Conservation (phyloP, 2,113 vertebrate species). For the Tetraodon nigroviridis region DNA sequence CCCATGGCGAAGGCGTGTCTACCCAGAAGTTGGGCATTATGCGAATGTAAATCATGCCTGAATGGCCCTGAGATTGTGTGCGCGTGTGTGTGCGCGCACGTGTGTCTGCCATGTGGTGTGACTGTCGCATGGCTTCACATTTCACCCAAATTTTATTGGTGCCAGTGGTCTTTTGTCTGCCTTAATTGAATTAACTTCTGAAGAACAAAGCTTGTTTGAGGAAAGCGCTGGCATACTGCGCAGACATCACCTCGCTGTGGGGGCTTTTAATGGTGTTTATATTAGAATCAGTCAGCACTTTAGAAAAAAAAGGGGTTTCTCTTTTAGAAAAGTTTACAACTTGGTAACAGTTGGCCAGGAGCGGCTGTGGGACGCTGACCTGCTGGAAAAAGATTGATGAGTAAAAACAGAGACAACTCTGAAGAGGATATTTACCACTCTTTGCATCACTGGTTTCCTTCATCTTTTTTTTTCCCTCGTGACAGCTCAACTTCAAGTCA, state of each 20-base stretch:
- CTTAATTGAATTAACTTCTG: conserved; percentile 64
- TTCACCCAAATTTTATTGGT: conserved; percentile 54
- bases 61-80: conserved; percentile 40
- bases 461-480: conserved; percentile 34
- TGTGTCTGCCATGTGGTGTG: conserved; percentile 18
- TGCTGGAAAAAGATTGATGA: background rate
- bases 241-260: conserved; percentile 24
- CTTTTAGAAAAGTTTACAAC: conserved; percentile 28
- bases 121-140: conserved; percentile 44
- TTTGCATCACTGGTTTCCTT: conserved; percentile 7
- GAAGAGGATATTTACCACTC: background rate
- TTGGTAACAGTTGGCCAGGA: conserved; percentile 4
- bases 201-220: conserved; percentile 45
- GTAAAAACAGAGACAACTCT: background rate
- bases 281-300: conserved; percentile 28
- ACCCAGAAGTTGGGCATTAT: conserved; percentile 45
- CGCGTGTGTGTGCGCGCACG: conserved; percentile 18
- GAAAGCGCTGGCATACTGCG: conserved; percentile 33
- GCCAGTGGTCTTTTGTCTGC: conserved; percentile 53
- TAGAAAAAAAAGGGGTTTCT: conserved; percentile 10
- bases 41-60: conserved; percentile 49
- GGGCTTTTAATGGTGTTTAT: conserved; percentile 44
- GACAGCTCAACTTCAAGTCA: conserved; percentile 12
- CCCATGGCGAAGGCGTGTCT: conserved; percentile 43
- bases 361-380: conserved; percentile 14